Evolutionary conservation across 2,888 invertebrate species (phyloP).

Genomic region (Cartodere bifasciata): DNA sequence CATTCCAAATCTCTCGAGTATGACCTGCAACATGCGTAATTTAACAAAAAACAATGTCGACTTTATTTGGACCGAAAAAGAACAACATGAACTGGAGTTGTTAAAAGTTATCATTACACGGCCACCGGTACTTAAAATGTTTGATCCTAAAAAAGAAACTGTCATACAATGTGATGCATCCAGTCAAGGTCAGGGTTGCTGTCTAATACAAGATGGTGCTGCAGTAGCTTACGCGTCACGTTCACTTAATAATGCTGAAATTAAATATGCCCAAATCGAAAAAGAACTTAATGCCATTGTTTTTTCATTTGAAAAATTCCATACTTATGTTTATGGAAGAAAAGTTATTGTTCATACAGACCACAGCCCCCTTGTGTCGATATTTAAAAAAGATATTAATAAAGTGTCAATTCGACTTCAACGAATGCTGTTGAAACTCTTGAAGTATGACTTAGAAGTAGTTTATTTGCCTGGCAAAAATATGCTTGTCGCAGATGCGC

Average conservation of each 20-base stretch:
- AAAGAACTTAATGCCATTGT: no score
- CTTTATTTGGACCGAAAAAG: conserved; percentile 13
- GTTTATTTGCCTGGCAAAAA: conserved; percentile 11
- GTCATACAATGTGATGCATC: conserved; percentile 16
- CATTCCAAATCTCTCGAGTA: conserved; percentile 9
- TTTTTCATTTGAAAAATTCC: no score
- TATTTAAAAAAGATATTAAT: conserved; percentile 11
- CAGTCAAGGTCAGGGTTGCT: conserved; percentile 15
- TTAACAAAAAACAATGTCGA: conserved; percentile 14
- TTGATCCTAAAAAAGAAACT: conserved; percentile 8
- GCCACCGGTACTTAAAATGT: conserved; percentile 12
- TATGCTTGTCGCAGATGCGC: conserved; percentile 13
- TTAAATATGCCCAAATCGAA: no score
- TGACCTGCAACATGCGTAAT: conserved; percentile 14
- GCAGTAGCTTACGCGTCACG: no score
- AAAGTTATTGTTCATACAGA: conserved; percentile 14
- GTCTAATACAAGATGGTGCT: conserved; percentile 17
- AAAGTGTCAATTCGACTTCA: conserved; percentile 10
- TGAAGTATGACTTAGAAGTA: conserved; percentile 12
- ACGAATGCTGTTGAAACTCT: conserved; percentile 11
- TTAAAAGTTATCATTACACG: conserved; percentile 12
- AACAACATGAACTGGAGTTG: conserved; percentile 11
- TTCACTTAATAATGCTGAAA: no score
- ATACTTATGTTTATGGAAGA: no score
- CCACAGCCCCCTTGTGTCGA: conserved; percentile 14